These are phyloP conservation scores for Nasonovia ribisnigri DNA, from an alignment of 2,888 invertebrate species.

Conservation along the genomic window DNA sequence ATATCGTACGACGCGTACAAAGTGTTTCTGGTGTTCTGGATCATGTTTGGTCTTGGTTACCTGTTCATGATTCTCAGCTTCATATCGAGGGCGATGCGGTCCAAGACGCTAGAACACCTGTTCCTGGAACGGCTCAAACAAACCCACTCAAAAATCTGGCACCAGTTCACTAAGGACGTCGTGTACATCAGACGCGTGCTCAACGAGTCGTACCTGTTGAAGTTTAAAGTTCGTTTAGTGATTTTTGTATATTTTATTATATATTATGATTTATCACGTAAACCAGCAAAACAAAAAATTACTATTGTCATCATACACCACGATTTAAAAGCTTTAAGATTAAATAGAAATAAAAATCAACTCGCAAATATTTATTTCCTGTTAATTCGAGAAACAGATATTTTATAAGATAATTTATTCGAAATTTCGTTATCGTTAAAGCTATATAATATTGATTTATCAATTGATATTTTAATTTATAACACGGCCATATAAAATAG, in stretches of 20 bases:
- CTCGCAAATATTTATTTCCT: neutral
- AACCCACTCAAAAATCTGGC: conserved; percentile 83
- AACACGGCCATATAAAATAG: neutral
- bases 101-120: conserved; percentile 84
- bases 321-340: neutral
- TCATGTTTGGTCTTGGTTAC: conserved; percentile 91
- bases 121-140: conserved; percentile 82
- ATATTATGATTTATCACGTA: neutral
- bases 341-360: neutral
- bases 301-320: neutral
- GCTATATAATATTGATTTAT: neutral
- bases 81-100: conserved; percentile 82
- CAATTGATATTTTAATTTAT: neutral
- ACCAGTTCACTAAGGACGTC: conserved; percentile 82
- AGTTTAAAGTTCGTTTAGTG: conserved; percentile 78
- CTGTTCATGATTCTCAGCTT: conserved; percentile 90
- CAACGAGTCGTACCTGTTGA: conserved; percentile 85
- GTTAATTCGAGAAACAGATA: neutral
- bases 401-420: neutral
- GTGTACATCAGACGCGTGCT: conserved; percentile 80
- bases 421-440: neutral
- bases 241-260: neutral
- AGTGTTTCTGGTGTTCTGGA: conserved; percentile 87
- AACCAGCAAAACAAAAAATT: neutral
- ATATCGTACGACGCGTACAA: conserved; percentile 79